Evolutionary conservation across 2,888 invertebrate genomes (phyloP).

Genomic region (Aromia moschata): DNA sequence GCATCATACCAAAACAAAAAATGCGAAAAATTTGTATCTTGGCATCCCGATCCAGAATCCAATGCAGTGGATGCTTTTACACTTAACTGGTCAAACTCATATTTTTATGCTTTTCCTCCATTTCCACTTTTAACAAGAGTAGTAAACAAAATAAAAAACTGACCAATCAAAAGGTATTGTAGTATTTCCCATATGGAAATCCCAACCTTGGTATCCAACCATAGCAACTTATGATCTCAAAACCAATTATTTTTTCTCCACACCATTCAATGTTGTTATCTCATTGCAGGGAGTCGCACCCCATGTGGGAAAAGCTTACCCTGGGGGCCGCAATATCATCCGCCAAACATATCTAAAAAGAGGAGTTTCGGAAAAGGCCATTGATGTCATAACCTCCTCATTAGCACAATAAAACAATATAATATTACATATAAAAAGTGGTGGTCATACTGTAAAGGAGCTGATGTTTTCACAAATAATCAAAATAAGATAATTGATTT

Average conservation of each 20-base stretch:
- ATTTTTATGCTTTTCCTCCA: slow-evolving; percentile 50
- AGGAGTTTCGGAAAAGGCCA: neutral
- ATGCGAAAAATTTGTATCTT: slow-evolving; percentile 44
- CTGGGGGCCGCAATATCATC: slow-evolving; percentile 6
- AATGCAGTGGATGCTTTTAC: slow-evolving; percentile 47
- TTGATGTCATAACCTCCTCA: neutral
- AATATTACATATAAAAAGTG: slow-evolving; percentile 2
- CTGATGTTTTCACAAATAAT: neutral
- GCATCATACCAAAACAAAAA: slow-evolving; percentile 43
- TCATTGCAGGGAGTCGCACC: slow-evolving; percentile 8
- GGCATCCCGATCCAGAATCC: slow-evolving; percentile 42
- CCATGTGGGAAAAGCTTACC: slow-evolving; percentile 6
- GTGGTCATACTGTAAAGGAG: slow-evolving; percentile 6
- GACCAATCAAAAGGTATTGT: slow-evolving; percentile 47
- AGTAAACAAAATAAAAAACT: slow-evolving; percentile 45
- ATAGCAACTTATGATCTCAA: slow-evolving; percentile 2
- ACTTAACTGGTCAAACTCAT: slow-evolving; percentile 29
- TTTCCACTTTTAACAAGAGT: slow-evolving; percentile 44
- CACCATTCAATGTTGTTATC: neutral
- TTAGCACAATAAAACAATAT: slow-evolving; percentile 1
- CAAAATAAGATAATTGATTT: neutral
- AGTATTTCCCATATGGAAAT: slow-evolving; percentile 46
- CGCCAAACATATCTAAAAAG: neutral
- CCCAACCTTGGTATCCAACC: slow-evolving; percentile 47
- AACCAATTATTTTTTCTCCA: slow-evolving; percentile 12